phyloP scores from a whole-genome alignment of 2,888 invertebrate species.

The Sarcophaga carnaria region DNA sequence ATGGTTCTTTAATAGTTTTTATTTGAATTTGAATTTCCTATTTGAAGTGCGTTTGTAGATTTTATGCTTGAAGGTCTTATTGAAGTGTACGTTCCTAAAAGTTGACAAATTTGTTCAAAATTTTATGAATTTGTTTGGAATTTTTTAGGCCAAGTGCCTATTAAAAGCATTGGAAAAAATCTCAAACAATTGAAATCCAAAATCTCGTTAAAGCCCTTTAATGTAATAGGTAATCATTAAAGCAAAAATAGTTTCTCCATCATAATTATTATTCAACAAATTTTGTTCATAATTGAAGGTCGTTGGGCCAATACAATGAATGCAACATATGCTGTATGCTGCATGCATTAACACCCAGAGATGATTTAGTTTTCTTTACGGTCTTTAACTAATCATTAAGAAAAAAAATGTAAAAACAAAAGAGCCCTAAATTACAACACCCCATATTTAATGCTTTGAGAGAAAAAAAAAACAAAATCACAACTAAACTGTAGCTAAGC shows the following conservation, averaged over 20 bases:
- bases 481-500: slow-evolving; percentile 26
- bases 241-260: too few species aligned
- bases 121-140: slow-evolving; percentile 27
- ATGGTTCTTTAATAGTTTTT: slow-evolving; percentile 30
- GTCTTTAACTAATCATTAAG: neutral
- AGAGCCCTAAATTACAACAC: slow-evolving; percentile 48
- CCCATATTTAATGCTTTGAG: slow-evolving; percentile 38
- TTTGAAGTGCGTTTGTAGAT: neutral
- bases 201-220: neutral
- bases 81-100: neutral
- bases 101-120: slow-evolving; percentile 36
- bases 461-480: neutral
- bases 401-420: slow-evolving; percentile 20
- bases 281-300: neutral
- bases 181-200: neutral
- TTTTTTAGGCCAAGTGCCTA: neutral
- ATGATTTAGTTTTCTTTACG: neutral
- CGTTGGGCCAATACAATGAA: neutral
- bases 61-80: neutral
- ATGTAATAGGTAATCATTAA: neutral
- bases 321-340: neutral
- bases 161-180: neutral
- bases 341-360: neutral
- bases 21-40: neutral
- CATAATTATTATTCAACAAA: neutral